Percentiles rank a stretch among this genome's conserved stretches.
These are phyloP conservation scores for Zygaena filipendulae DNA, from an alignment of 2,888 invertebrate genomes.

Conservation along the genomic window DNA sequence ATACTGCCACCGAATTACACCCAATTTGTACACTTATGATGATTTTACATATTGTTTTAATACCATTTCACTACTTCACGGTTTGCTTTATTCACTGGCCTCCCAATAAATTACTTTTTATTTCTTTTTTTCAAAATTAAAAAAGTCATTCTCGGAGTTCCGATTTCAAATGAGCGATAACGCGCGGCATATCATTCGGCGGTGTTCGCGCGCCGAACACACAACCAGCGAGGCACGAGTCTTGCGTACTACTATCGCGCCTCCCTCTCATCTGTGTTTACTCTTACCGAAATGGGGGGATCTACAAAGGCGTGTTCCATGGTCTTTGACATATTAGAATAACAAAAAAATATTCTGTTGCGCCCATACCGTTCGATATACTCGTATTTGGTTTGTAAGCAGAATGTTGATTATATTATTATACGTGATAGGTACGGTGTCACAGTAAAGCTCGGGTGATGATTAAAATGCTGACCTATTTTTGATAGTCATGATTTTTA, in stretches of 20 bases:
- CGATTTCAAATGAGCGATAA: slow-evolving; percentile 29
- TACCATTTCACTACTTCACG: slow-evolving; percentile 29
- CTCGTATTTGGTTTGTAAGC: too few species aligned
- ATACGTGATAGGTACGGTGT: too few species aligned
- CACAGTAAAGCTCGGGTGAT: too few species aligned
- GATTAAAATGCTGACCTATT: too few species aligned
- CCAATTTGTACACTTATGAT: slow-evolving; percentile 47
- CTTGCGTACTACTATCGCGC: slow-evolving; percentile 53
- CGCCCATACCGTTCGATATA: too few species aligned
- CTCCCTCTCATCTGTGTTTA: slow-evolving; percentile 56
- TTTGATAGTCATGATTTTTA: too few species aligned
- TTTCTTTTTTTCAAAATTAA: slow-evolving; percentile 12
- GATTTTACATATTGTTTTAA: slow-evolving; percentile 61
- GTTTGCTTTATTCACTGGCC: too few species aligned
- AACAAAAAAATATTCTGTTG: too few species aligned
- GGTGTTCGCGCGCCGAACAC: slow-evolving; percentile 25
- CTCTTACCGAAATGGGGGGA: slow-evolving; percentile 55
- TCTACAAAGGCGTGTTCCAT: slow-evolving; percentile 33
- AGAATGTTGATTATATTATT: too few species aligned
- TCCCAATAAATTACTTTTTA: slow-evolving; percentile 20
- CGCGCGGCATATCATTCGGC: slow-evolving; percentile 28
- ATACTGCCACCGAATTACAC: slow-evolving; percentile 60
- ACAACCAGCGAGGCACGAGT: slow-evolving; percentile 44
- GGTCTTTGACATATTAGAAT: too few species aligned
- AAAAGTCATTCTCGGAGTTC: slow-evolving; percentile 23